Evolutionary conservation across 2,113 vertebrate species (phyloP).

Genomic region (Rhodinocichla rosea): DNA sequence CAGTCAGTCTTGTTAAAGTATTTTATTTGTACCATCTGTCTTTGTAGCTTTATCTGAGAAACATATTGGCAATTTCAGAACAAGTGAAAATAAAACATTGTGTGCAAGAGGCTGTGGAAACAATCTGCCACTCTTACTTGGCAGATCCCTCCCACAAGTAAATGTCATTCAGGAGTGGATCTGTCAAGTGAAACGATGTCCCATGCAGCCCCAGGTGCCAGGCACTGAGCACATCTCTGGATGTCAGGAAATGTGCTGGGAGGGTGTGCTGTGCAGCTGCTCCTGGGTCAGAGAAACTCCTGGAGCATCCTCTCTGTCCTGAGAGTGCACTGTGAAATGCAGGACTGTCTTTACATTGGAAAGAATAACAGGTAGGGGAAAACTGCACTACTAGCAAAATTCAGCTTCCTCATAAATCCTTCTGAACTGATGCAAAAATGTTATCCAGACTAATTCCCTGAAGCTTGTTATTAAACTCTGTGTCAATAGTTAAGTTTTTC

Average conservation of each 20-base stretch:
- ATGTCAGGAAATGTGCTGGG: neutral
- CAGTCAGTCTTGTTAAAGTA: neutral
- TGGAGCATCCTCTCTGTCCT: neutral
- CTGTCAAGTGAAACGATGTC: neutral
- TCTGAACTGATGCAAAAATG: neutral
- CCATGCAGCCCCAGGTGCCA: neutral
- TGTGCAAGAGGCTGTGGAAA: neutral
- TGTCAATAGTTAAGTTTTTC: neutral
- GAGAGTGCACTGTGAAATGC: accelerated
- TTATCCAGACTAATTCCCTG: neutral
- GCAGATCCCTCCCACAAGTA: neutral
- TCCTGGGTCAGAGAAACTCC: neutral
- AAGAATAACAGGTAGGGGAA: neutral
- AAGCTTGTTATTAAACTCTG: neutral
- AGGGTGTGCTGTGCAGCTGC: accelerated
- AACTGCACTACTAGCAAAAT: neutral
- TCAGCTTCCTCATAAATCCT: neutral
- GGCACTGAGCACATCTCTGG: accelerated
- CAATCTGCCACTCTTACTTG: neutral
- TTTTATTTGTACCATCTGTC: constrained; percentile 9
- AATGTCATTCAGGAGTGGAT: neutral
- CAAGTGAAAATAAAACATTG: neutral
- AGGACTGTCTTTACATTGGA: neutral
- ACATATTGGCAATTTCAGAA: neutral
- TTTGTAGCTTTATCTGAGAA: neutral